phyloP scores from a whole-genome alignment of 2,797 vertebrate genomes.

The Forpus xanthops region DNA sequence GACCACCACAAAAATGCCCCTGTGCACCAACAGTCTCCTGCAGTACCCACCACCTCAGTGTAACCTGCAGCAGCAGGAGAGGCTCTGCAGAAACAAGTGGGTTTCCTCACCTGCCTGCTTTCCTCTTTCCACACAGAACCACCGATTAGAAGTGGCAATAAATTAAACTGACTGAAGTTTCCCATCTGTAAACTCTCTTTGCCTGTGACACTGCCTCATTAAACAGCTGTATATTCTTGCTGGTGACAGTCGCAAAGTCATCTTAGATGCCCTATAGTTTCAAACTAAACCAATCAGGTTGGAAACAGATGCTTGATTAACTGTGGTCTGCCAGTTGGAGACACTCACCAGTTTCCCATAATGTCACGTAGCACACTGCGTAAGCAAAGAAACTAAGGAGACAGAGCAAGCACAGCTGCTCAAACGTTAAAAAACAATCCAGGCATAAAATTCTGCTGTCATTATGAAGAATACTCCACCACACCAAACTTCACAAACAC shows the following conservation, averaged over 20 bases:
- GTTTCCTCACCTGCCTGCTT: not conserved
- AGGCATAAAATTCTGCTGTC: not conserved
- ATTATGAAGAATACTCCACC: not conserved
- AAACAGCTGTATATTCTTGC: not conserved
- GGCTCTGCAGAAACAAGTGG: not conserved
- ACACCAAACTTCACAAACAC: not conserved
- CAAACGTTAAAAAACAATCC: not conserved
- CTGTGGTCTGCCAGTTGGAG: not conserved
- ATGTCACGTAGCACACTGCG: accelerated
- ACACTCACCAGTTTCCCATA: not conserved
- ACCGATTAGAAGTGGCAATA: not conserved
- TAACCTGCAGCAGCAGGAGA: not conserved
- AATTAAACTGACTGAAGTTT: not conserved
- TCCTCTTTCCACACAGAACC: not conserved
- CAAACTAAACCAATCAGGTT: not conserved
- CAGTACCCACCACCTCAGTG: not conserved
- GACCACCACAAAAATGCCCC: not conserved
- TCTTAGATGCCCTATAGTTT: not conserved
- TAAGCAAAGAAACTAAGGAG: not conserved
- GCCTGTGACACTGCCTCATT: not conserved
- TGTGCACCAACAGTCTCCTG: not conserved
- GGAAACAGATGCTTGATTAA: not conserved
- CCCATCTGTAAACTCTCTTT: not conserved
- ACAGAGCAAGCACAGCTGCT: not conserved
- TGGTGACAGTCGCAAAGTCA: not conserved